These are phyloP conservation scores for Griposia aprilina DNA, from an alignment of 2,888 invertebrate genomes.

Conservation along the genomic window DNA sequence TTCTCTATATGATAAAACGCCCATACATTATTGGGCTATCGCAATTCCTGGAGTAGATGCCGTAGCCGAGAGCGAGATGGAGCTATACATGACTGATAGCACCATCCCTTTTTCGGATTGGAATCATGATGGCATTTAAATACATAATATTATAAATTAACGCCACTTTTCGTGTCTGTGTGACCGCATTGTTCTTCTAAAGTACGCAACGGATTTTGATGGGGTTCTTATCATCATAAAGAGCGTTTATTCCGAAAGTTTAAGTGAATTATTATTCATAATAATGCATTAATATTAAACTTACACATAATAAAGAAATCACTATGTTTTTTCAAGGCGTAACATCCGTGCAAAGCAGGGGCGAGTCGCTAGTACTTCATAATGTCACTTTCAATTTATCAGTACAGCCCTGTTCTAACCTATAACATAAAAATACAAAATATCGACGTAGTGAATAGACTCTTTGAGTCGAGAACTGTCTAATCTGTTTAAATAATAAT, in stretches of 20 bases:
- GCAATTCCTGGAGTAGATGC: not conserved
- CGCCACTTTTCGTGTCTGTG: not conserved
- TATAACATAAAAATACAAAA: not conserved
- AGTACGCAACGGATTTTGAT: not conserved
- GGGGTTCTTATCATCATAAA: not conserved
- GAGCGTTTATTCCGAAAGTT: not conserved
- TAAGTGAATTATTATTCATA: too few species aligned
- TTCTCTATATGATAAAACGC: not conserved
- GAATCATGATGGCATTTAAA: not conserved
- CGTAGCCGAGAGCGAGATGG: not conserved
- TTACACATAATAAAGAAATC: too few species aligned
- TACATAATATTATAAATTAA: not conserved
- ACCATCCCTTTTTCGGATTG: not conserved
- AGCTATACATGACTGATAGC: not conserved
- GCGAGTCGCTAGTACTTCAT: not conserved
- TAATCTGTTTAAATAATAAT: too few species aligned
- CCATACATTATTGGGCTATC: not conserved
- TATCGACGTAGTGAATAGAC: not conserved
- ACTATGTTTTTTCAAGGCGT: not conserved
- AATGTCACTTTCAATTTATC: not conserved
- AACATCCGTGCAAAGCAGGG: not conserved
- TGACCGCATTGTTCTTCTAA: not conserved
- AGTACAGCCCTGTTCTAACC: not conserved
- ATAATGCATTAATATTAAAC: too few species aligned
- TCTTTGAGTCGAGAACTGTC: constrained; percentile 8